A percentile compares a stretch with the other conserved stretches of the same genome.
These are phyloP conservation scores for Rhodinocichla rosea DNA, from an alignment of 2,113 vertebrate genomes.

Conservation along the genomic window DNA sequence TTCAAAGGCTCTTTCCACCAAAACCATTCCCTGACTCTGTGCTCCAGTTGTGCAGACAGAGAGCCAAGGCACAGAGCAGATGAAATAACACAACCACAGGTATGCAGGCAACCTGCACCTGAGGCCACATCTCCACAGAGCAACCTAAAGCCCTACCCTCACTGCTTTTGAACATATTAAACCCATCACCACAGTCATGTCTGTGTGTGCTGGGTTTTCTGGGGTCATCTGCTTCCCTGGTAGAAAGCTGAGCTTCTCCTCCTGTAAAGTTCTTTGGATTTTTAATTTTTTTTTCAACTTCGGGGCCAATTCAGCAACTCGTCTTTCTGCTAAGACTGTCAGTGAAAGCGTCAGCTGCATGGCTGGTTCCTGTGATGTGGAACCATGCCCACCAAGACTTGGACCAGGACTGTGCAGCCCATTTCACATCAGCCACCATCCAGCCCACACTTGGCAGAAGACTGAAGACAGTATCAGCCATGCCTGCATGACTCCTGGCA, in stretches of 20 bases:
- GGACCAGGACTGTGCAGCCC: not conserved
- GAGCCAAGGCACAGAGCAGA: not conserved
- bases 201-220: not conserved
- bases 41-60: not conserved
- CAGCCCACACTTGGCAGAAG: constrained; percentile 33
- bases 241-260: not conserved
- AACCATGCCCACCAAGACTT: constrained; percentile 41
- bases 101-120: not conserved
- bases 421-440: constrained; percentile 29
- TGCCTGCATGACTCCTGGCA: constrained; percentile 40
- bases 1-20: not conserved
- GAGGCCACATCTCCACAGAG: not conserved
- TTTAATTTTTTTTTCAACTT: not conserved
- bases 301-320: not conserved
- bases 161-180: not conserved
- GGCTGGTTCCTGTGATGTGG: constrained; percentile 37
- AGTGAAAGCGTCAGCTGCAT: not conserved
- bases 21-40: not conserved
- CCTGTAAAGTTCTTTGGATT: not conserved
- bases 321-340: not conserved
- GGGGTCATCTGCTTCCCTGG: not conserved
- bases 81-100: not conserved
- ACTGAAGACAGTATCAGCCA: not conserved
- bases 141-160: not conserved
- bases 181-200: rapidly evolving